Base-by-base conservation (phyloP, 2,888 invertebrate species). In the Netelia inedita region DNA sequence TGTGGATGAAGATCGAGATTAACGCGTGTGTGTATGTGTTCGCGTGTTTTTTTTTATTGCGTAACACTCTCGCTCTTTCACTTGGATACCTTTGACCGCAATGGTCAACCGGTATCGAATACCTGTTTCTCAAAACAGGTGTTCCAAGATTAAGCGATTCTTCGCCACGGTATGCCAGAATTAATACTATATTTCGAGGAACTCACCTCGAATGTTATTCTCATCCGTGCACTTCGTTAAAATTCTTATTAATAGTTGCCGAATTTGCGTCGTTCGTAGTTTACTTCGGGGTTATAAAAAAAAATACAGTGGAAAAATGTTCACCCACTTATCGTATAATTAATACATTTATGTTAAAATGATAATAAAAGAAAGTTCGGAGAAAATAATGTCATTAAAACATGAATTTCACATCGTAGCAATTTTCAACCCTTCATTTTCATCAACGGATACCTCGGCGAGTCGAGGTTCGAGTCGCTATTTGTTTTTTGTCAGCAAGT, bases 21-120 rank as follows among this genome's bases (percentile, higher is more conserved):
- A 46, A 14, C 14, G 10, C 14, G 46, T 14, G 14, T 46, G 2
- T 14, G 10, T 14, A 0, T 14, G 10, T 46, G 10, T 46, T 46
- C 10, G 2, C 1, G 10, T 46, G 10, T 46, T 46, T 46, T 14
- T 55, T 53, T 35, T 69, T n/a, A 14, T 55, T 69, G 55, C 69
- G 16, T 46, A 69, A 69, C 3, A 28, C 53, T 50, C 53, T 69
- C 53, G 53, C 55, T 46, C 69, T 55, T 46, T 46, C 46, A 46
- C 53, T n/a, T 6, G 19, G 9, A 28, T n/a, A 55, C 28, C 35
- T 55, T 46, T 35, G 69, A 53, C 69, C 55, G 35, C 11, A 46
- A 69, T 35, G 53, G n/a, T 69, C 53, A 55, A 55, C 53, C 69
- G 55, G 55, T 69, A 69, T 69, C 35, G 14, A 14, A 55, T 69